Evolutionary conservation across 2,888 invertebrate genomes (phyloP), one percentile per base, ranked within the genome.

Genomic region (Ectobius pallidus): DNA sequence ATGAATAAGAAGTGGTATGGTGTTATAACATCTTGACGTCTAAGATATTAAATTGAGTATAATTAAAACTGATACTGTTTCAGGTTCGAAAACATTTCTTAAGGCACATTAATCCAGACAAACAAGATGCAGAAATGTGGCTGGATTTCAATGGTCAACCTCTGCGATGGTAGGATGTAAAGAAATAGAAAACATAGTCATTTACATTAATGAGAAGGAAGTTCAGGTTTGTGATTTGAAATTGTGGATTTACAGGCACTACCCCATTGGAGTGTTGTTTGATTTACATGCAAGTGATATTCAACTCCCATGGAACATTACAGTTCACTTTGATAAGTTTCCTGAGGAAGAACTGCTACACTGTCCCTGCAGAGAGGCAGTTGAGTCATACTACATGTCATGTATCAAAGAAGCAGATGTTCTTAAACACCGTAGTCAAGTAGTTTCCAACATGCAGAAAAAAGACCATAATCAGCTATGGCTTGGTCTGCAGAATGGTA

Each of bases 351-450:
- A 93, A 78, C 86, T 99, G n/a, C 89, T 98, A 77, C 92, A 91
- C 81, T 95, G 96, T 81, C 89, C 89, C 67, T 93, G 91, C 80
- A 95, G 95, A 82, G 97, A 98, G 82, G 88, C 92, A 16, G 91
- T 99, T 18, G 97, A 98, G 84, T 91, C 97, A 2, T 92, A 96
- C 82, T 99, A 96, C 82, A 92, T 99, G 90, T 93, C 97, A 22
- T 93, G 94, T 76, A 87, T 99, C 9, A 99, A 99, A 84, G 99
- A 99, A 86, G 99, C 99, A 1, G 99, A 99, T 86, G 93, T 95
- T n/a, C 85, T 99, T 55, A 99, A 99, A 83, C 98, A 99, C 82
- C 88, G 95, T 77, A 93, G 95, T 7, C 93, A 93, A 83, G 90
- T 96, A 20, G 93, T 95, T 78, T 93, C 93, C 32, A 91, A 90